Base-by-base conservation (phyloP, 2,888 invertebrate genomes). In the Drosophila koepferae region DNA sequence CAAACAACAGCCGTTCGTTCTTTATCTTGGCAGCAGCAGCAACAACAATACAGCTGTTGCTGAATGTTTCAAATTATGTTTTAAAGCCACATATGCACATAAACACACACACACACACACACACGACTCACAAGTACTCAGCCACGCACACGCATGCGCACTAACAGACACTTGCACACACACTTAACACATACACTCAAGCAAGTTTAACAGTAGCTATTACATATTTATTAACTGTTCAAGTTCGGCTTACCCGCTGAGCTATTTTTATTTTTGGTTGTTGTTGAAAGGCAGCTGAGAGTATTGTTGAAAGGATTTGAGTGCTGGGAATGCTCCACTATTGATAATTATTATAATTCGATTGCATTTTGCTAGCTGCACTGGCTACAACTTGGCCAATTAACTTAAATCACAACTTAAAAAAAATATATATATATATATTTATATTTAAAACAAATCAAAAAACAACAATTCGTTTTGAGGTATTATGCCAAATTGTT, bases 1-100 rank as follows among this genome's bases (percentile, higher is more conserved):
- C 64, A 74, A 89, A 75, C 89, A 89, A 87, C 23, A 23, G 23
- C 87, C 89, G 89, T 89, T 83, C 60, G 61, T 51, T 77, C 82
- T 78, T 87, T 74, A 78, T 85, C 75, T 70, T 66, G 38, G 40
- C 41, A 74, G 38, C 55, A 66, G 61, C 41, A 74, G 34, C 49
- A 20, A 46, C 44, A 61, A 36, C 18, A 72, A 53, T 36, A 54
- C 60, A 48, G 38, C 60, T 61, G 62, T 16, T 46, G 34, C 34
- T 58, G 18, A 56, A 41, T 76, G 76, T 77, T 77, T 77, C 71
- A 77, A 77, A 80, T 77, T 71, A 80, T 66, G 71, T 80, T 80
- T 80, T 61, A 46, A 76, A 80, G 77, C 77, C 77, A 77, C 77
- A 77, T 77, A 72, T 64, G 77, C 64, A 72, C 63, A 62, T 55